Evolutionary conservation across 2,888 invertebrate species (phyloP), one percentile per base, ranked within the genome.

Genomic region (Eudasyphora cyanicolor): DNA sequence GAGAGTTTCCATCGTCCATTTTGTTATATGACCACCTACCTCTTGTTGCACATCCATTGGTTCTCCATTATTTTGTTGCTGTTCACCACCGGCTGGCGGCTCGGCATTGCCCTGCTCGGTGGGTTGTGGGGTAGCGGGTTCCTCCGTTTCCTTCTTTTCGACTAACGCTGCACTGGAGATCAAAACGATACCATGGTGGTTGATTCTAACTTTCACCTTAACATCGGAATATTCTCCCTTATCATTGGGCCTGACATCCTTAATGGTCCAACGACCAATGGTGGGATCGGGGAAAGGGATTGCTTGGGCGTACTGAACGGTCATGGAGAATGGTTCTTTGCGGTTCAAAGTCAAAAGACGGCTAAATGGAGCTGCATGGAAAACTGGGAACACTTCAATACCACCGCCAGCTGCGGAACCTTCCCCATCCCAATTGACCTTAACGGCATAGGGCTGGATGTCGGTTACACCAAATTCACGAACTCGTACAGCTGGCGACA

Each of bases 401-500:
- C 97, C 97, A 49, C 97, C 97, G 64, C 94, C 93, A 79, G 94
- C 93, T 29, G 88, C 81, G 54, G 94, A 93, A 67, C 94, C 93
- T 54, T 94, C 93, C 49, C 95, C 95, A 88, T 97, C 96, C 97
- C 97, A 98, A 32, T 95, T 94, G 45, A 98, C 94, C 86, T 95
- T 95, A 85, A 99, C 96, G 5, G 98, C 95, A 93, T 97, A 99
- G 78, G 95, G 95, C 92, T 98, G 98, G 86, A 96, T 96, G 92
- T 99, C 99, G 38, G 97, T 96, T 38, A 99, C 95, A 87, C 95
- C 95, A 92, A 99, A 99, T 88, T 99, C 99, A 78, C 98, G 95
- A 82, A 99, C 99, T 90, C 98, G 95, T 89, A 99, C 98, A 19
- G 98, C 98, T 42, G 99, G 99, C 76, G 98, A 98, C 89, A 99